Conservation (phyloP, 2,888 invertebrate genomes). For the Phaonia tiefii region DNA sequence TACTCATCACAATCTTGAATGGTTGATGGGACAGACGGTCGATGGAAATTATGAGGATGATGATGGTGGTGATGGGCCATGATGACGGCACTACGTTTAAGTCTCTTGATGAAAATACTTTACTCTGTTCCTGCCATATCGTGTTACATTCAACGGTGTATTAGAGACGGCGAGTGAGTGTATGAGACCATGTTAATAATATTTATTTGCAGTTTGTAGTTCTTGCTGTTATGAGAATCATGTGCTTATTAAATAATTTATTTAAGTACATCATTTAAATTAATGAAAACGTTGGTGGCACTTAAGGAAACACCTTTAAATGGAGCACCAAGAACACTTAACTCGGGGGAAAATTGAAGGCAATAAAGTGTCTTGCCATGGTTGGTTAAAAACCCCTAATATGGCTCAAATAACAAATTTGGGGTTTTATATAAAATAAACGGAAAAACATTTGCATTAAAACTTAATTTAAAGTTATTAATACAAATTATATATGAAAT, state of each 20-base stretch:
- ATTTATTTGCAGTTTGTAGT: conserved; percentile 21
- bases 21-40: conserved; percentile 2
- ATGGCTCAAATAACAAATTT: conserved; percentile 8
- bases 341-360: background rate
- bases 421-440: conserved; percentile 1
- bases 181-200: conserved; percentile 16
- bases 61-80: conserved; percentile 16
- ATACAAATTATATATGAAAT: conserved; percentile 17
- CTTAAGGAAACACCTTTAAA: conserved; percentile 61
- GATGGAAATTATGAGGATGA: background rate
- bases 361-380: background rate
- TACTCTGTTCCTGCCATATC: too few species aligned
- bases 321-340: conserved; percentile 8
- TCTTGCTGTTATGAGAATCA: conserved; percentile 65
- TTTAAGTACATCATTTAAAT: conserved; percentile 78
- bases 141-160: too few species aligned
- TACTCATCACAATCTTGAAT: conserved; percentile 21
- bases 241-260: conserved; percentile 80
- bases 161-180: too few species aligned
- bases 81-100: too few species aligned
- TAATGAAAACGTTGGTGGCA: conserved; percentile 77
- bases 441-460: conserved; percentile 38
- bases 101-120: too few species aligned
- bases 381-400: conserved; percentile 7
- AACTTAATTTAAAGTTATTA: conserved; percentile 50